Percentiles rank a stretch among this genome's conserved stretches.
These are phyloP conservation scores for Caenorhabditis angaria DNA, from an alignment of 2,888 invertebrate genomes.

Conservation along the genomic window DNA sequence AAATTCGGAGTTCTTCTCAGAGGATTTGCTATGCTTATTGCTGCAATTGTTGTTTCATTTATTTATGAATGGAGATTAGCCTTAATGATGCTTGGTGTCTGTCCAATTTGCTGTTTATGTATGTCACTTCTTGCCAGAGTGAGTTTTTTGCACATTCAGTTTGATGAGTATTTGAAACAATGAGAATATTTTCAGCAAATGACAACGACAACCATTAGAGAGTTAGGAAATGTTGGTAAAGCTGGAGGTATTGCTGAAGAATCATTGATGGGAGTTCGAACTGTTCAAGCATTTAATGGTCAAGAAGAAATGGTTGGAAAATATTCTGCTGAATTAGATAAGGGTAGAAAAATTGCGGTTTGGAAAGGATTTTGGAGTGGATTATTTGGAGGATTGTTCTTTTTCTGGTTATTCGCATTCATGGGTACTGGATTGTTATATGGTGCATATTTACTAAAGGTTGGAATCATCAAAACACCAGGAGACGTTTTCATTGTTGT, in stretches of 20 bases:
- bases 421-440: conserved; percentile 55
- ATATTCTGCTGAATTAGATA: conserved; percentile 34
- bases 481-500: conserved; percentile 66
- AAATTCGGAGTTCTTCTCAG: conserved; percentile 62
- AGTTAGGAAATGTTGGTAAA: conserved; percentile 55
- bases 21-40: conserved; percentile 56
- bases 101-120: conserved; percentile 56
- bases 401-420: conserved; percentile 55
- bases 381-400: conserved; percentile 61
- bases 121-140: conserved; percentile 62
- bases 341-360: conserved; percentile 51
- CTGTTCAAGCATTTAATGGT: conserved; percentile 64
- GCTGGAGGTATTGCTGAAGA: conserved; percentile 64
- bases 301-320: conserved; percentile 60
- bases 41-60: conserved; percentile 54
- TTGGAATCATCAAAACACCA: conserved; percentile 49
- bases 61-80: conserved; percentile 63
- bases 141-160: conserved; percentile 7
- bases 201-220: conserved; percentile 49
- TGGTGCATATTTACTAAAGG: conserved; percentile 54
- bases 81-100: conserved; percentile 60
- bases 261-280: conserved; percentile 60
- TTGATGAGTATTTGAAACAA: not conserved
- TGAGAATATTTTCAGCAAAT: conserved; percentile 44
- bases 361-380: conserved; percentile 60